These are phyloP conservation scores for Oreochromis spilurus DNA, from an alignment of 2,113 vertebrate genomes.

Conservation along the genomic window DNA sequence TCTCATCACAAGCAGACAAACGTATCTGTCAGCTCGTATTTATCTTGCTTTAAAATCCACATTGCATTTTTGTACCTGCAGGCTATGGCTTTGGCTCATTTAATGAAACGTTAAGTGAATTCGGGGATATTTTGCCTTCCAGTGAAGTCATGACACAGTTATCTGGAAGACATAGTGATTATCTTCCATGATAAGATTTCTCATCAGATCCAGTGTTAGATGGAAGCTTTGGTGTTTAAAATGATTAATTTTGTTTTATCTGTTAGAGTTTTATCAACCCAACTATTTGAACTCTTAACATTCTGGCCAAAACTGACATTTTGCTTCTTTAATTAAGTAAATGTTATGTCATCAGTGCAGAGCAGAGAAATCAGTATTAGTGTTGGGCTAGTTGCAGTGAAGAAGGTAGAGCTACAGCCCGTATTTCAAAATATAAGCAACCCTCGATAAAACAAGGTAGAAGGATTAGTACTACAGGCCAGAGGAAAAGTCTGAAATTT, in stretches of 20 bases:
- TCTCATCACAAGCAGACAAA: background rate
- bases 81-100: background rate
- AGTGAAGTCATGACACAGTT: background rate
- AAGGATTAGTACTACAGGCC: background rate
- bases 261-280: background rate
- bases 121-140: background rate
- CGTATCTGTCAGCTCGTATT: background rate
- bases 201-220: background rate
- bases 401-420: background rate
- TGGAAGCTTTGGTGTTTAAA: background rate
- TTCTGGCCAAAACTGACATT: background rate
- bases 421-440: background rate
- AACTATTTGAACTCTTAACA: background rate
- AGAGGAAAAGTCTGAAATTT: background rate
- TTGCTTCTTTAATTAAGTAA: background rate
- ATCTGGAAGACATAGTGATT: background rate
- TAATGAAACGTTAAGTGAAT: background rate
- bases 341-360: background rate
- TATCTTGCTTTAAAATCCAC: conserved; percentile 8
- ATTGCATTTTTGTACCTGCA: background rate
- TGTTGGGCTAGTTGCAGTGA: background rate
- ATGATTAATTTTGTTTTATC: background rate
- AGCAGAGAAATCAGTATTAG: background rate
- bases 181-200: background rate
- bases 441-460: background rate